A percentile compares a stretch with the other conserved stretches of the same genome.
Conservation (phyloP, 2,797 vertebrate genomes). For the Miichthys miiuy region DNA sequence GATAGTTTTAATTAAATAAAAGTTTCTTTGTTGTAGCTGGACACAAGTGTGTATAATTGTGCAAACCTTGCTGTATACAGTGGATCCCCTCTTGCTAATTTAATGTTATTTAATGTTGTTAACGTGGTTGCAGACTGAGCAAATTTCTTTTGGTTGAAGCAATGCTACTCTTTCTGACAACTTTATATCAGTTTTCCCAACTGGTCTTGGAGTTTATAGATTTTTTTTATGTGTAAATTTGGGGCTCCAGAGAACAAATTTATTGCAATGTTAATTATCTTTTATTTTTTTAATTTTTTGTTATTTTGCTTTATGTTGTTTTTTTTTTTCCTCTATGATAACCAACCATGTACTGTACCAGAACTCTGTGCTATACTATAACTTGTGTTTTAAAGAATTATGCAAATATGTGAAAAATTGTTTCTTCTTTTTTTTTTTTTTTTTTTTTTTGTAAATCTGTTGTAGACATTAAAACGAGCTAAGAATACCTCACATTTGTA, state of each 20-base stretch:
- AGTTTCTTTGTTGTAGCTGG: conserved; percentile 81
- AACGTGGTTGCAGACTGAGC: conserved; percentile 81
- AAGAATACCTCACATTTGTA: conserved; percentile 87
- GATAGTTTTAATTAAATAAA: conserved; percentile 76
- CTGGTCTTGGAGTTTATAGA: conserved; percentile 90
- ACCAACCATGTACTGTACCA: conserved; percentile 87
- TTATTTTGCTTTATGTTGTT: conserved; percentile 77
- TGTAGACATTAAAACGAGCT: conserved; percentile 81
- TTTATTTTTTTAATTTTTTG: conserved; percentile 85
- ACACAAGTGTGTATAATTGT: conserved; percentile 85
- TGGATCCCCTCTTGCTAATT: conserved; percentile 85
- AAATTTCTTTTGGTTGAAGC: conserved; percentile 75
- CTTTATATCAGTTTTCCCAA: conserved; percentile 87
- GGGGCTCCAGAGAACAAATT: conserved; percentile 89
- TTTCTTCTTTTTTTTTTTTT: conserved; percentile 41
- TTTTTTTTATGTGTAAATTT: conserved; percentile 92
- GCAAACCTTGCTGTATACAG: conserved; percentile 84
- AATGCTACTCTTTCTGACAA: conserved; percentile 81
- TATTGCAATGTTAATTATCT: conserved; percentile 86
- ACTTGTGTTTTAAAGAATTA: conserved; percentile 80
- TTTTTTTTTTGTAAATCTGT: conserved; percentile 77
- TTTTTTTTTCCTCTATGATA: conserved; percentile 82
- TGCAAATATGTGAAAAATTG: conserved; percentile 85
- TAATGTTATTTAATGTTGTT: conserved; percentile 88
- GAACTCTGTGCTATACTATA: conserved; percentile 83